Evolutionary conservation across 1,140 invertebrate genomes (phyloP).

Genomic region (Maconellicoccus hirsutus): DNA sequence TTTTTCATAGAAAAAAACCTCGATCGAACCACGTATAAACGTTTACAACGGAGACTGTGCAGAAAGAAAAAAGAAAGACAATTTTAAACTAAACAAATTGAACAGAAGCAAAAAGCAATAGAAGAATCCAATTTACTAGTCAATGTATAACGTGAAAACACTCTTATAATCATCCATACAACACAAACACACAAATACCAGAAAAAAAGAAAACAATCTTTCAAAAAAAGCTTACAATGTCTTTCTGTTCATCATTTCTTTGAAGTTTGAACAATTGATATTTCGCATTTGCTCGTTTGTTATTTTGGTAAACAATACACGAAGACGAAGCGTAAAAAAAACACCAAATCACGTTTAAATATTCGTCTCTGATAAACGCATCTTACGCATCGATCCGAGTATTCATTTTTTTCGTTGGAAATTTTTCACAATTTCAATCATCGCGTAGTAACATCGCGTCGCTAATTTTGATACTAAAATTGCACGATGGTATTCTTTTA

Average conservation of each 20-base stretch:
- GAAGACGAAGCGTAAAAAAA: neutral
- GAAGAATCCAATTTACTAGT: conserved; percentile 9
- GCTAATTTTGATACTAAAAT: too few relatives aligned
- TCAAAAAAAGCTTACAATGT: neutral
- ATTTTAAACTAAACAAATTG: conserved; percentile 10
- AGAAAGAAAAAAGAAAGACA: neutral
- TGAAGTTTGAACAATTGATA: neutral
- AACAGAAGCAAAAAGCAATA: conserved; percentile 9
- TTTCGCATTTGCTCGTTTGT: neutral
- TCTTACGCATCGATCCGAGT: too few relatives aligned
- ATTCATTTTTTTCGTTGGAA: too few relatives aligned
- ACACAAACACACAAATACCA: neutral
- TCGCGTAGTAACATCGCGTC: too few relatives aligned
- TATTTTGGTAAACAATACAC: neutral
- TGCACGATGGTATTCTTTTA: too few relatives aligned
- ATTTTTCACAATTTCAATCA: too few relatives aligned
- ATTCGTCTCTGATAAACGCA: neutral
- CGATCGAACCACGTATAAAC: too few relatives aligned
- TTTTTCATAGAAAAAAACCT: too few relatives aligned
- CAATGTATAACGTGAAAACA: neutral
- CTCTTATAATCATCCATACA: neutral
- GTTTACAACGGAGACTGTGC: too few relatives aligned
- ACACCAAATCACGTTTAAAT: neutral
- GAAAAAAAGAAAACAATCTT: neutral
- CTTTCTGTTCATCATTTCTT: neutral